These are phyloP conservation scores for Microplitis mediator DNA, from an alignment of 1,140 invertebrate species.

Conservation along the genomic window DNA sequence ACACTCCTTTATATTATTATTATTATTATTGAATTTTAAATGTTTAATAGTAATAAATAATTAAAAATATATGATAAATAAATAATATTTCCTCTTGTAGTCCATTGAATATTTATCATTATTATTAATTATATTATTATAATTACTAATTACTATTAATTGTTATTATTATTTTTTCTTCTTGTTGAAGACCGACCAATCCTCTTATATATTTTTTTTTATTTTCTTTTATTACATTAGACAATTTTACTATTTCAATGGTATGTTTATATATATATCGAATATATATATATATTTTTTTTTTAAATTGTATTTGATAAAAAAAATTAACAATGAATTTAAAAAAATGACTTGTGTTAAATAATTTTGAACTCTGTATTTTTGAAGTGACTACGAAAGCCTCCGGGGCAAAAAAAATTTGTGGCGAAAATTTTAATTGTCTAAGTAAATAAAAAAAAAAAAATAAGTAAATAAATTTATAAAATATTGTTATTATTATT, in stretches of 20 bases:
- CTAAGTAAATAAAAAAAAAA: background rate
- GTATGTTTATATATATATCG: too few species aligned
- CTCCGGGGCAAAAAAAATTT: background rate
- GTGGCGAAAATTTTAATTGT: background rate
- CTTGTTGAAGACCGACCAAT: conserved; percentile 28
- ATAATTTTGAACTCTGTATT: background rate
- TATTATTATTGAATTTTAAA: too few species aligned
- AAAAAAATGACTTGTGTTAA: background rate
- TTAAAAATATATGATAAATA: too few species aligned
- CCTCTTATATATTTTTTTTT: conserved; percentile 7
- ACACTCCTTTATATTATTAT: too few species aligned
- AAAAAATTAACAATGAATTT: background rate
- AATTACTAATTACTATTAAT: background rate
- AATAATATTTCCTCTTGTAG: too few species aligned
- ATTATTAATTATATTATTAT: too few species aligned
- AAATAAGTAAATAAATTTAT: background rate
- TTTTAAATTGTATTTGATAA: background rate
- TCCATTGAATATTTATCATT: too few species aligned
- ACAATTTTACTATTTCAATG: background rate
- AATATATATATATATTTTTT: background rate
- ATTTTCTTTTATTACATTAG: conserved; percentile 1
- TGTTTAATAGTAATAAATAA: too few species aligned
- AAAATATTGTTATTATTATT: too few species aligned
- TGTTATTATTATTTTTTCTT: conserved; percentile 20
- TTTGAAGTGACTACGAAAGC: background rate